Evolutionary conservation across 2,888 invertebrate genomes (phyloP), one percentile per base, ranked within the genome.

Genomic region (Cataglyphis altisquamis): DNA sequence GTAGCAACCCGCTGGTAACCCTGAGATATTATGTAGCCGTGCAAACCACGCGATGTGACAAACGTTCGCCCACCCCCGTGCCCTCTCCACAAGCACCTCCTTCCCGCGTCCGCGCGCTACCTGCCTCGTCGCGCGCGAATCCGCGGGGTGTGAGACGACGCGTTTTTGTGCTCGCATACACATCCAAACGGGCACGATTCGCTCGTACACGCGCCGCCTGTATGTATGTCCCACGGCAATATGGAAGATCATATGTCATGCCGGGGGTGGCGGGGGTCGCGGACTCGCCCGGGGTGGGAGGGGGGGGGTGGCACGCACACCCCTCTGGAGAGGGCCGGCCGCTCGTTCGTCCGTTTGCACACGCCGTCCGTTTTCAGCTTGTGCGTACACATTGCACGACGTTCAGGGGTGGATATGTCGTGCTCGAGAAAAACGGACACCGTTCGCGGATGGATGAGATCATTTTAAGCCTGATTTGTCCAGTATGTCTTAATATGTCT

Each of bases 211-310:
- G 77, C 80, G 77, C 70, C 62, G 82, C 78, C 36, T 63, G 67
- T 90, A 86, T 88, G 85, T 88, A 84, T 39, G n/a, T n/a, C n/a
- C 91, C 91, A 83, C 89, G 90, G 93, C 94, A 94, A 94, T 94
- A 94, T 94, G 93, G 94, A 91, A 94, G 94, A 94, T 94, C 94
- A 94, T 94, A 94, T 94, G 94, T 94, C 94, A 94, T 94, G 93
- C 91, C 39, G 91, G 89, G 92, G 91, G 90, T 85, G 87, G 67
- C 66, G 77, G 18, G 68, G 18, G 15, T 57, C 39, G 52, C 70
- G 77, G 15, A 55, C 73, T 75, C 74, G 52, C 15, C 81, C 77
- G 41, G 72, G 29, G 25, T 0, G 1, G 25, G 25, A 25, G 25
- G 81, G 41, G 72, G 75, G 41, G 72, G 77, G 75, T 64, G 75